These are phyloP conservation scores for Gambusia affinis DNA, from an alignment of 2,113 vertebrate genomes.

Conservation along the genomic window DNA sequence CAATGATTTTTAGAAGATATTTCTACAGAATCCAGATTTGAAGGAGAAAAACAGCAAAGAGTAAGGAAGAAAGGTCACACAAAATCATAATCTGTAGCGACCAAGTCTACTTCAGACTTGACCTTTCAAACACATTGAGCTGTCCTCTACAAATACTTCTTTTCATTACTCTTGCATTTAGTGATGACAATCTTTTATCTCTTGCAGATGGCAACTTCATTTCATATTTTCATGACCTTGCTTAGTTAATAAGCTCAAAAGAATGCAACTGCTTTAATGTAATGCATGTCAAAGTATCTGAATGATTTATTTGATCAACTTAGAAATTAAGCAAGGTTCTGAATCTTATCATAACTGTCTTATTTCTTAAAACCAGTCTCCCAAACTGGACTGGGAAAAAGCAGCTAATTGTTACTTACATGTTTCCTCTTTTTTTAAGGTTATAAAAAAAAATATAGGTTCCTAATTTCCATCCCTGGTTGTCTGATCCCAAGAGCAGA, in stretches of 20 bases:
- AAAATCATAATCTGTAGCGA: background rate
- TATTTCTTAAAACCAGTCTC: background rate
- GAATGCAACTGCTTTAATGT: background rate
- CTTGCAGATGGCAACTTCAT: background rate
- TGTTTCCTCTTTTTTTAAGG: no score
- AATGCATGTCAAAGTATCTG: background rate
- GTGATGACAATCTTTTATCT: background rate
- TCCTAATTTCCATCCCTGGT: no score
- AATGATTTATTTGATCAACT: background rate
- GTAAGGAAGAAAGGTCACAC: background rate
- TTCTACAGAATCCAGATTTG: background rate
- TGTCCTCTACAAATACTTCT: background rate
- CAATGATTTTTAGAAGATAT: background rate
- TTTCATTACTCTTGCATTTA: background rate
- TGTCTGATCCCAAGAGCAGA: no score
- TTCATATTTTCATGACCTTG: background rate
- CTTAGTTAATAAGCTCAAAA: background rate
- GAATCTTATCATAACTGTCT: background rate
- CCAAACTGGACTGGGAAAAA: no score
- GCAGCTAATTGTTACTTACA: no score
- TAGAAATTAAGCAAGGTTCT: background rate
- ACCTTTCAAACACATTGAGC: background rate
- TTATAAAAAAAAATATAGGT: no score
- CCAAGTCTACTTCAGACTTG: no score
- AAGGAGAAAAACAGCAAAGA: background rate